Evolutionary conservation across 2,113 vertebrate genomes (phyloP).

Genomic region (Poicephalus meyeri): DNA sequence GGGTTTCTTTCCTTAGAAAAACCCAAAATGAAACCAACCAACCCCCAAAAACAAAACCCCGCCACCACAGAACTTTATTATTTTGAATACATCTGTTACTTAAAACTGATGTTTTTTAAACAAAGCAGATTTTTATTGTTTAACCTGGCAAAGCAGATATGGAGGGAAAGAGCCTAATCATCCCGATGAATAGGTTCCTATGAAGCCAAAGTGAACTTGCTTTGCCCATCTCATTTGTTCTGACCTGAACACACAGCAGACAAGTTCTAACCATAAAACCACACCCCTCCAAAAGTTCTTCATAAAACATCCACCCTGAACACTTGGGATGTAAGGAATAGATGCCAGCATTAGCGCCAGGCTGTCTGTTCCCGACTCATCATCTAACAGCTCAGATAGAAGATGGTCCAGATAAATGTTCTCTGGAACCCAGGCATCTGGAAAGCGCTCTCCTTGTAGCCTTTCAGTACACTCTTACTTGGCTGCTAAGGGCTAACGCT

Average conservation of each 20-base stretch:
- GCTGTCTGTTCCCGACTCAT: not conserved
- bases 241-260: constrained; percentile 47
- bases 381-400: not conserved
- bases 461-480: not conserved
- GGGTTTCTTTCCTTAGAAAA: not conserved
- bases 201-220: not conserved
- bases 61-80: not conserved
- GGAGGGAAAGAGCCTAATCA: not conserved
- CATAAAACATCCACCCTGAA: not conserved
- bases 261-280: constrained; percentile 53
- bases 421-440: not conserved
- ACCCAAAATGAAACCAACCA: not conserved
- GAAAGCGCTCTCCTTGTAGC: not conserved
- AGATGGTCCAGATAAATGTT: not conserved
- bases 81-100: not conserved
- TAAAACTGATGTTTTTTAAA: not conserved
- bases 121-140: not conserved
- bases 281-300: constrained; percentile 25
- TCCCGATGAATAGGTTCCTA: not conserved
- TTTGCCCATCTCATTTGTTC: constrained; percentile 41
- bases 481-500: not conserved
- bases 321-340: not conserved
- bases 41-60: fast-evolving
- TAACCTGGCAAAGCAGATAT: not conserved
- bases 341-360: not conserved